Evolutionary conservation across 2,797 vertebrate species (phyloP), one percentile per base, ranked within the genome.

Genomic region (Lerista edwardsae): DNA sequence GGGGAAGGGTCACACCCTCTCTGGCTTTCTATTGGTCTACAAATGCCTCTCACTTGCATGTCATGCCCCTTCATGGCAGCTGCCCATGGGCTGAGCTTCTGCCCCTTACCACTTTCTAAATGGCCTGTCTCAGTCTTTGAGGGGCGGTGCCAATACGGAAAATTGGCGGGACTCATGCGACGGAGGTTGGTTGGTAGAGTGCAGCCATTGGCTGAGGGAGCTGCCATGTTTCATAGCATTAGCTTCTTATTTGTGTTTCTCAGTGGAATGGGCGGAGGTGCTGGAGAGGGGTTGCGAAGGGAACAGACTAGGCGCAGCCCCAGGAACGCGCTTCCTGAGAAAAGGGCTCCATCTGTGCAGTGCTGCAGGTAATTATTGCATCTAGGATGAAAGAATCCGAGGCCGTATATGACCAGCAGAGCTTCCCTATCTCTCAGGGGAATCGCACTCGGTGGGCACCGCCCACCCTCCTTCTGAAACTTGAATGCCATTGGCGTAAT

Each of bases 311-410:
- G 72, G 6, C 4, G 71, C 12, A 41, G 85, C 86, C 83, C 39
- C 88, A 88, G 81, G 86, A 88, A 85, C 69, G 77, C 55, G 89
- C 75, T 79, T 90, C 85, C 29, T 75, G 86, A n/a, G 90, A 85
- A 31, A 68, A 41, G 4, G 80, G 62, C 25, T 67, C 75, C 79
- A 67, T 88, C 83, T 84, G 87, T 47, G 80, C 87, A 41, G 82
- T 47, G 68, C 72, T 77, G 86, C 88, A 92, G 92, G 92, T 92
- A 92, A 90, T 34, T 1, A 72, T 75, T 19, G 79, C 78, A 82
- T 72, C 72, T 39, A 47, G 80, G 73, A 29, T 21, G n/a, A 8
- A 57, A 76, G 39, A 62, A 31, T 79, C 55, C 36, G 47, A 65
- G 36, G 31, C 10, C 11, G 29, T 2, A 36, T 34, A n/a, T 39